These are phyloP conservation scores for Leucoraja ocellata DNA, from an alignment of 2,797 vertebrate species.

Conservation along the genomic window DNA sequence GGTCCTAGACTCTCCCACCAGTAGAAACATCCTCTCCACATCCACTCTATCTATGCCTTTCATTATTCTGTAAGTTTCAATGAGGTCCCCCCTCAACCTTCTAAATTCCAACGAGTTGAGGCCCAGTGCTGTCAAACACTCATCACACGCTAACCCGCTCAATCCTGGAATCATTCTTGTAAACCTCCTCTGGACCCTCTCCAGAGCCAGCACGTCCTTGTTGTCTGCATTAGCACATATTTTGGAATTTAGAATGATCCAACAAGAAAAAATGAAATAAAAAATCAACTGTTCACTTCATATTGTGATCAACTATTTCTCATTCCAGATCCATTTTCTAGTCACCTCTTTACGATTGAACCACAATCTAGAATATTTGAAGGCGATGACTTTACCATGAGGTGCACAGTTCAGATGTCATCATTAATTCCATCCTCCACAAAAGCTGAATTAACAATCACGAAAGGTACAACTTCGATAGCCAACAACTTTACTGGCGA, in stretches of 20 bases:
- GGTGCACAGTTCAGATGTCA: background rate
- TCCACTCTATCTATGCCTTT: too few relatives aligned
- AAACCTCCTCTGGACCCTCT: too few relatives aligned
- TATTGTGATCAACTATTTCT: background rate
- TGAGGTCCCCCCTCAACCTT: too few relatives aligned
- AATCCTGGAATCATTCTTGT: too few relatives aligned
- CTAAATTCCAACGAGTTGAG: too few relatives aligned
- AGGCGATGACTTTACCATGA: background rate
- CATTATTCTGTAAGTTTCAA: too few relatives aligned
- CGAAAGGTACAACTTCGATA: background rate
- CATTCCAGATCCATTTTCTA: conserved; percentile 27
- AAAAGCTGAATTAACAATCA: background rate
- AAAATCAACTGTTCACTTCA: background rate
- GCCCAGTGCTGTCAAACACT: too few relatives aligned
- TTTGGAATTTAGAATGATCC: background rate
- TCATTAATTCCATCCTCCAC: background rate
- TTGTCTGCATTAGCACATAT: too few relatives aligned
- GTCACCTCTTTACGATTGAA: background rate
- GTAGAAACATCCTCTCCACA: too few relatives aligned
- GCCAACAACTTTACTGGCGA: background rate
- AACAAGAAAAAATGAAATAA: background rate
- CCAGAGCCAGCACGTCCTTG: too few relatives aligned
- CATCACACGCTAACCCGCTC: too few relatives aligned
- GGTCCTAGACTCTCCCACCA: too few relatives aligned
- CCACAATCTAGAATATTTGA: background rate